Conservation (phyloP, 2,888 invertebrate genomes). For the Drosophila rellima region DNA sequence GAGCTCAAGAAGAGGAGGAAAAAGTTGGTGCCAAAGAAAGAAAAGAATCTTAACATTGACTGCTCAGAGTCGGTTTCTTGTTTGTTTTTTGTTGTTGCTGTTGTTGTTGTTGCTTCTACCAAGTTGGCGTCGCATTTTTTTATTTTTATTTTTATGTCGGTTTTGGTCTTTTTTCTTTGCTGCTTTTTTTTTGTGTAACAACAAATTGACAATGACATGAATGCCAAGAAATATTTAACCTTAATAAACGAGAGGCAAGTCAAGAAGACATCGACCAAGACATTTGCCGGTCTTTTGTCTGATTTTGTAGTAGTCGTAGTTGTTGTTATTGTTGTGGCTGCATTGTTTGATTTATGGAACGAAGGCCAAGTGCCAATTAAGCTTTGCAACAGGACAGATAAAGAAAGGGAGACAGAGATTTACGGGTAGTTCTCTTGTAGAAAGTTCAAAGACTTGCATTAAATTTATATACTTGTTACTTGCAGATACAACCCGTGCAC, state of each 20-base stretch:
- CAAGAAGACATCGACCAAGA: conserved; percentile 50
- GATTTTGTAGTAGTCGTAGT: conserved; percentile 17
- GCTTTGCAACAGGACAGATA: conserved; percentile 60
- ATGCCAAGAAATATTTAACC: conserved; percentile 80
- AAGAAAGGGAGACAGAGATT: conserved; percentile 17
- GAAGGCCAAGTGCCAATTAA: conserved; percentile 81
- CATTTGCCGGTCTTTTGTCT: conserved; percentile 63
- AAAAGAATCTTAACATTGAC: conserved; percentile 53
- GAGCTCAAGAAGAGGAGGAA: conserved; percentile 7
- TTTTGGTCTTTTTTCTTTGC: conserved; percentile 14
- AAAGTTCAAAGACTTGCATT: conserved; percentile 35
- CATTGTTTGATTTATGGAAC: conserved; percentile 75
- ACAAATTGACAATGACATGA: conserved; percentile 82
- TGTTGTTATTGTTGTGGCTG: conserved; percentile 24
- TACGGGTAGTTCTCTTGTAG: conserved; percentile 13
- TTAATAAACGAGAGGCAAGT: conserved; percentile 68
- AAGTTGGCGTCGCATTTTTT: conserved; percentile 34
- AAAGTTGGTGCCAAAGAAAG: conserved; percentile 42
- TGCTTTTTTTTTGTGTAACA: conserved; percentile 71
- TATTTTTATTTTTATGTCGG: conserved; percentile 11
- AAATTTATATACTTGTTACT: conserved; percentile 26
- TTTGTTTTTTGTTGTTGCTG: conserved; percentile 1
- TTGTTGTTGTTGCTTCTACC: conserved; percentile 22
- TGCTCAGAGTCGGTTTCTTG: conserved; percentile 16
- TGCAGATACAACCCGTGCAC: conserved; percentile 66